Evolutionary conservation across 2,113 vertebrate species (phyloP).

Genomic region (Ursus arctos): DNA sequence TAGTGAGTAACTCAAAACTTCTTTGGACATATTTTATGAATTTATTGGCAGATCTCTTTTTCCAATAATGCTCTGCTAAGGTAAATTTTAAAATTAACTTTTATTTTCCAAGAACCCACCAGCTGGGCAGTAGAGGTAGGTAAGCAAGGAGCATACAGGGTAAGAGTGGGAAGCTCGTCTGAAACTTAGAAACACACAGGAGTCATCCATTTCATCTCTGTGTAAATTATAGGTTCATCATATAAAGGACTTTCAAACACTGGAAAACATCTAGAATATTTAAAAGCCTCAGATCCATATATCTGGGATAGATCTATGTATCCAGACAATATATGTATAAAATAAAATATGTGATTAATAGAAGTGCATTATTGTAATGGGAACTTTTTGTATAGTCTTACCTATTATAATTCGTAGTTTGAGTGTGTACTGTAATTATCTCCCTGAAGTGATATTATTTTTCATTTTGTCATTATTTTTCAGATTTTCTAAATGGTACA

Average conservation of each 20-base stretch:
- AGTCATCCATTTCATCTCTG: background rate
- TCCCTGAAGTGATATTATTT: slow-evolving; percentile 25
- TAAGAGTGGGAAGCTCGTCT: background rate
- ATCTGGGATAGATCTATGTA: background rate
- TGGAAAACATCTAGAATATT: background rate
- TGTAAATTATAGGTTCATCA: background rate
- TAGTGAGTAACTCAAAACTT: background rate
- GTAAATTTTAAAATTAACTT: background rate
- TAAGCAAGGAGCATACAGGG: background rate
- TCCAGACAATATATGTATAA: background rate
- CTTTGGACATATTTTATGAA: background rate
- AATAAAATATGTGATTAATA: slow-evolving; percentile 38
- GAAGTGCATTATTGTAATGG: background rate
- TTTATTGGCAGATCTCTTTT: background rate
- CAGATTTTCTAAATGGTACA: slow-evolving; percentile 18
- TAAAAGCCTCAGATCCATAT: background rate
- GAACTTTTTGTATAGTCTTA: background rate
- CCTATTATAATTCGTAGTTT: background rate
- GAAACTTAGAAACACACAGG: background rate
- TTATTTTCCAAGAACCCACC: background rate
- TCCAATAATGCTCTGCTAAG: background rate
- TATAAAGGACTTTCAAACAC: background rate
- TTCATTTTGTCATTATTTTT: slow-evolving; percentile 51
- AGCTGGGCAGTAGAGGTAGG: background rate
- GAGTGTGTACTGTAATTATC: background rate